phyloP scores from a whole-genome alignment of 2,113 vertebrate genomes.

The Emydocephalus ijimae region DNA sequence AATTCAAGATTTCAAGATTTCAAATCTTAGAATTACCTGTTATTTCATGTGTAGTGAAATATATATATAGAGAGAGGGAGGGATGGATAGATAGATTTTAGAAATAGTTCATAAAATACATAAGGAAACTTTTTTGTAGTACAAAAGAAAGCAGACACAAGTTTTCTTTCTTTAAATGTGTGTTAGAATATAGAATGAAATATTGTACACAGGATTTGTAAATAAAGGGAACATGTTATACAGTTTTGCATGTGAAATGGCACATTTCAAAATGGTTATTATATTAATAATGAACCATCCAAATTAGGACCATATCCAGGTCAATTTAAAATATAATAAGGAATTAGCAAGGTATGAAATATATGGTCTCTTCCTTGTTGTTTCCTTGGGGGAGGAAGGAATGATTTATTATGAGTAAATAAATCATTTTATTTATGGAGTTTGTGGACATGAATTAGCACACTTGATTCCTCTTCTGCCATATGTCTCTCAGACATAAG shows the following conservation, averaged over 20 bases:
- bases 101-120: constrained; percentile 5
- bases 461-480: neutral
- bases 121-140: constrained; percentile 12
- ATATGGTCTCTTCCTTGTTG: neutral
- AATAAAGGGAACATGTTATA: neutral
- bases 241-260: neutral
- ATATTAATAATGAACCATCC: neutral
- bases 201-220: neutral
- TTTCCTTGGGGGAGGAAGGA: neutral
- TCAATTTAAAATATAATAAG: neutral
- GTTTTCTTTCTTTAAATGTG: neutral
- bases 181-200: neutral
- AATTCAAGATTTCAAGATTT: too few species aligned
- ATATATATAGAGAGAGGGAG: too few species aligned
- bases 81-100: neutral
- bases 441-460: constrained; percentile 3
- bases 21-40: neutral
- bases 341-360: neutral
- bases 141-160: neutral
- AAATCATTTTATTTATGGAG: neutral
- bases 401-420: constrained; percentile 43
- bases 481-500: constrained; percentile 30
- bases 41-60: neutral
- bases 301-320: neutral
- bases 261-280: neutral